A percentile compares a stretch with the other conserved stretches of the same genome.
Evolutionary conservation across 1,140 invertebrate species (phyloP).

Genomic region (Popillia japonica): DNA sequence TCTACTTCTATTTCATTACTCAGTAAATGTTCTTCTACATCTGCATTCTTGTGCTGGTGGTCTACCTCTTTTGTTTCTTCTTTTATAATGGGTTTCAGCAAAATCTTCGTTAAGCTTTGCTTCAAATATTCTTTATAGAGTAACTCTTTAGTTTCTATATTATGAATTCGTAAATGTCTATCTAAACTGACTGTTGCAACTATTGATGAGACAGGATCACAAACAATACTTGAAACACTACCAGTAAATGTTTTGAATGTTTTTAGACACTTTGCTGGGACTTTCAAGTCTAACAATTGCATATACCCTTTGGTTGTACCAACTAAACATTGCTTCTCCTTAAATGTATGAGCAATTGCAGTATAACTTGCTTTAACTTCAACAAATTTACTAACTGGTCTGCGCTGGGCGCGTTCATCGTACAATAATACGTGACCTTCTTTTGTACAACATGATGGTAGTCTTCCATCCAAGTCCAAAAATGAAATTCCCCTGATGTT

Average conservation of each 20-base stretch:
- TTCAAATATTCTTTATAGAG: slow-evolving; percentile 64
- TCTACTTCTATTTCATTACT: no score
- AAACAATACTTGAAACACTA: slow-evolving; percentile 71
- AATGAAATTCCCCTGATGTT: slow-evolving; percentile 54
- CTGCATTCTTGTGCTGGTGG: slow-evolving; percentile 21
- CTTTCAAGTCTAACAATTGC: slow-evolving; percentile 73
- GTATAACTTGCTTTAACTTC: slow-evolving; percentile 56
- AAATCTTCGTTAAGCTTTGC: slow-evolving; percentile 54
- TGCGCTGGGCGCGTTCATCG: slow-evolving; percentile 63
- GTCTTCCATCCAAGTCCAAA: slow-evolving; percentile 48
- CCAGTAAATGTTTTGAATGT: slow-evolving; percentile 77
- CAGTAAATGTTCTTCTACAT: neutral
- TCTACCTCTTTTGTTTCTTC: slow-evolving; percentile 50
- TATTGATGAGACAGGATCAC: slow-evolving; percentile 67
- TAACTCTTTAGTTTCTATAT: slow-evolving; percentile 71
- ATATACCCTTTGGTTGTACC: slow-evolving; percentile 75
- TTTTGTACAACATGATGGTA: slow-evolving; percentile 55
- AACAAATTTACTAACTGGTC: slow-evolving; percentile 62
- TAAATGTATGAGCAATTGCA: slow-evolving; percentile 56
- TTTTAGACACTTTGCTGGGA: slow-evolving; percentile 66
- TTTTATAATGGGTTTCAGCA: slow-evolving; percentile 55
- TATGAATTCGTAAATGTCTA: slow-evolving; percentile 75
- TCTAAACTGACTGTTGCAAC: slow-evolving; percentile 77
- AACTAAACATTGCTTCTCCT: slow-evolving; percentile 68
- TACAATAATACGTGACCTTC: slow-evolving; percentile 63